Base-by-base conservation (phyloP, 2,113 vertebrate species). In the Oreotrochilus melanogaster region DNA sequence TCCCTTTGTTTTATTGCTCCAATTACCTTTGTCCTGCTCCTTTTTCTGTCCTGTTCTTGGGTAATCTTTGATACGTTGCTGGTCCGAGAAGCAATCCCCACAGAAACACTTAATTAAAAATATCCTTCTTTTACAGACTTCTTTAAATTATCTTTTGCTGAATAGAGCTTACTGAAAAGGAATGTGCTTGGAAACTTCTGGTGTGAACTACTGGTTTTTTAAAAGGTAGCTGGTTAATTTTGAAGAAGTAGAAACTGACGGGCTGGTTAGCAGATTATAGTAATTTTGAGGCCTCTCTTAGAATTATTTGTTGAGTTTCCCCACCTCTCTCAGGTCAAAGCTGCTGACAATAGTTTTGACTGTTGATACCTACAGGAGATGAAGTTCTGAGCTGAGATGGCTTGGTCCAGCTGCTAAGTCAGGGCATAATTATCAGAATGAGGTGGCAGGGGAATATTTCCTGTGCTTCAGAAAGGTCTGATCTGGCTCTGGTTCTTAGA, bases 1-100 rank as follows among this genome's bases (percentile, higher is more conserved):
- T 35, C 43, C 62, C 27, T 62, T 88, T 60, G 57, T 75, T 94
- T 88, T 92, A 86, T 86, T 85, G 50, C 78, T 67, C 75, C 82
- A 62, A 39, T 94, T 93, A 72, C 50, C 81, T 87, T 43, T 65
- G 6, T 81, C 78, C 66, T 69, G 33, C 72, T 89, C 51, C 37
- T 65, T 70, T 72, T 67, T 35, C 67, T 19, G 11, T 0, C 30
- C 82, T 50, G 14, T 39, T 94, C 78, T 64, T 18, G 37, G 45
- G 3, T 42, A n/a, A 28, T 22, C 71, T 92, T 92, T 79, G 79
- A 50, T 83, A 24, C 1, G 0, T 25, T 10, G 45, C 61, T 25
- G 67, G 30, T 47, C 78, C 42, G 18, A 61, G 60, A 64, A 85
- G 45, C 62, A 33, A 11, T 27, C 43, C 43, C 76, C 13, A 4